phyloP scores from a whole-genome alignment of 1,140 invertebrate genomes.

The Drosophila ananassae region DNA sequence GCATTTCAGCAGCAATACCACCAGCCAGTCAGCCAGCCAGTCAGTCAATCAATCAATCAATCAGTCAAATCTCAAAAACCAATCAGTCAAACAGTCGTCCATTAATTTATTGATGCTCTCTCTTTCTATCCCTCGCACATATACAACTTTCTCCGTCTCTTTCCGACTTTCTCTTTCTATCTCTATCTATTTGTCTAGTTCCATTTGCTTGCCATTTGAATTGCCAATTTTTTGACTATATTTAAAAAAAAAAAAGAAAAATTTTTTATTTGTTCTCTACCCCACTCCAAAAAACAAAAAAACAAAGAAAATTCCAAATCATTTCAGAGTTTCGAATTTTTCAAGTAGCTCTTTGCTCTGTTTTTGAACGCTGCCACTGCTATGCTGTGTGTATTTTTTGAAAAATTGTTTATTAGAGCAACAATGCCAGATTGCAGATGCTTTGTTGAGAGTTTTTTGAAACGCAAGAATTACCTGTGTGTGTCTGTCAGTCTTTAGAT shows the following conservation, averaged over 20 bases:
- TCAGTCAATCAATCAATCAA: conserved; percentile 54
- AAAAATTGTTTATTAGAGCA: conserved; percentile 58
- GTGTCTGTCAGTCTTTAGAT: conserved; percentile 45
- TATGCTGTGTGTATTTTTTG: conserved; percentile 45
- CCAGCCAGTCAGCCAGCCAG: conserved; percentile 46
- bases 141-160: conserved; percentile 2
- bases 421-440: conserved; percentile 43
- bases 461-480: conserved; percentile 40
- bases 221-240: conserved; percentile 70
- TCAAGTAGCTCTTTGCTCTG: conserved; percentile 61
- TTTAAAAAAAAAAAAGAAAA: conserved; percentile 13
- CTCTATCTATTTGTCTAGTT: conserved; percentile 48
- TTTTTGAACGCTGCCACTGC: conserved; percentile 30
- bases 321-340: conserved; percentile 49
- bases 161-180: background rate
- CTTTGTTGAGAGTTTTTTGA: conserved; percentile 65
- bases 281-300: conserved; percentile 19
- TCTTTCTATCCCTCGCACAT: conserved; percentile 19
- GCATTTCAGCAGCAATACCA: conserved; percentile 68
- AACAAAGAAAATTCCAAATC: conserved; percentile 27
- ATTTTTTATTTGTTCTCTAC: conserved; percentile 52
- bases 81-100: conserved; percentile 77
- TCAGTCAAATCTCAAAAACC: conserved; percentile 55
- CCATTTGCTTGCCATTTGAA: conserved; percentile 65
- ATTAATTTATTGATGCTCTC: conserved; percentile 72